Conservation (phyloP, 92 coral and sea anemone genomes). For the Palythoa grandis region DNA sequence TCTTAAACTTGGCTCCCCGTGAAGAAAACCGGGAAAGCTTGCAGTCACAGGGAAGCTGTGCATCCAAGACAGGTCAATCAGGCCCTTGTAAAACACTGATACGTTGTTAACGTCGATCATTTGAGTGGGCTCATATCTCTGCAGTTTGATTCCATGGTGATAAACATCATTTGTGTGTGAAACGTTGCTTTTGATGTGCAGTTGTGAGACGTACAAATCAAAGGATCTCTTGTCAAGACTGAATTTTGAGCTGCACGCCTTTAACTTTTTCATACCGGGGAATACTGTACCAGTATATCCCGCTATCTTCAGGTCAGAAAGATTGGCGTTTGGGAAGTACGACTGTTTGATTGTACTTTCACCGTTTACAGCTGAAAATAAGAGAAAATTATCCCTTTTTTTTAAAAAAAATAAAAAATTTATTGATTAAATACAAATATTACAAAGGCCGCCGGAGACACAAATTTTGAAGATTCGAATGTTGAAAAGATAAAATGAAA, state of each 20-base stretch:
- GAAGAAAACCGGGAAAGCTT: slow-evolving; percentile 77
- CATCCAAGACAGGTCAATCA: slow-evolving; percentile 68
- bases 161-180: slow-evolving; percentile 52
- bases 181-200: slow-evolving; percentile 52
- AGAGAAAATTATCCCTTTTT: background rate
- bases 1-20: slow-evolving; percentile 58
- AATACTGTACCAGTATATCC: slow-evolving; percentile 65
- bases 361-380: slow-evolving; percentile 66
- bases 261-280: slow-evolving; percentile 54
- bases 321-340: slow-evolving; percentile 61
- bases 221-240: slow-evolving; percentile 44
- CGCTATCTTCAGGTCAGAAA: slow-evolving; percentile 55
- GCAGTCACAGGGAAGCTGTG: slow-evolving; percentile 53
- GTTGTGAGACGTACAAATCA: slow-evolving; percentile 61
- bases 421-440: too few relatives aligned
- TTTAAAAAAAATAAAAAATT: background rate
- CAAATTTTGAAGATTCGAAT: too few relatives aligned
- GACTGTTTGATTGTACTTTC: slow-evolving; percentile 38
- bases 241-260: slow-evolving; percentile 66
- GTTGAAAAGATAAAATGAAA: too few relatives aligned
- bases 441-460: too few relatives aligned
- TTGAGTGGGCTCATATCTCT: slow-evolving; percentile 57
- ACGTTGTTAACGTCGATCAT: slow-evolving; percentile 61
- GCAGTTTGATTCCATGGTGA: slow-evolving; percentile 61
- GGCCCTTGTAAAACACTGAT: slow-evolving; percentile 65